Evolutionary conservation across 1,140 invertebrate species (phyloP).

Genomic region (Camponotus floridanus): DNA sequence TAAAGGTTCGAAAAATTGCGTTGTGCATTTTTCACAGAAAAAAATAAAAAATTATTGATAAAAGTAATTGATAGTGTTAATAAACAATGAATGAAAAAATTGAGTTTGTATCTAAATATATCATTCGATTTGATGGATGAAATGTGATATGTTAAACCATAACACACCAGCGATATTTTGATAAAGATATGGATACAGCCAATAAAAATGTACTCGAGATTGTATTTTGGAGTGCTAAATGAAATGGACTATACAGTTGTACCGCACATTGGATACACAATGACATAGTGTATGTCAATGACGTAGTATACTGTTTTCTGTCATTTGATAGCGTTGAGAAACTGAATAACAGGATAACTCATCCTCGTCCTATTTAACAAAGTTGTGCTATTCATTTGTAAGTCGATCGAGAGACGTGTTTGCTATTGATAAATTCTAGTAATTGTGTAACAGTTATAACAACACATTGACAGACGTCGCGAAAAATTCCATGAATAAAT

Average conservation of each 20-base stretch:
- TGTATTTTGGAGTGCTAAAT: constrained; percentile 8
- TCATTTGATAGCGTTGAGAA: constrained; percentile 47
- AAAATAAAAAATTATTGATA: background rate
- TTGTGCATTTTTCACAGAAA: background rate
- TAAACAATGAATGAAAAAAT: background rate
- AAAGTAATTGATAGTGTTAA: background rate
- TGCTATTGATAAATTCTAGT: constrained; percentile 33
- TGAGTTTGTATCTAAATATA: background rate
- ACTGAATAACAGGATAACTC: constrained; percentile 49
- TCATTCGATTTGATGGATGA: background rate
- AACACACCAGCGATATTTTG: background rate
- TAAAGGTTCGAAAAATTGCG: background rate
- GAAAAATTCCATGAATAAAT: background rate
- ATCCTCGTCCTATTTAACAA: constrained; percentile 49
- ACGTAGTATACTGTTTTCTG: constrained; percentile 38
- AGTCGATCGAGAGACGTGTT: constrained; percentile 40
- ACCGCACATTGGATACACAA: constrained; percentile 1
- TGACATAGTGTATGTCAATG: constrained; percentile 19
- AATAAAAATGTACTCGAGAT: constrained; percentile 28
- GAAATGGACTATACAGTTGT: constrained; percentile 33
- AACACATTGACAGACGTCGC: background rate
- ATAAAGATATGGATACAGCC: constrained; percentile 4
- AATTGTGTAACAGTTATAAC: background rate
- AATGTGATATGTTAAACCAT: constrained; percentile 7
- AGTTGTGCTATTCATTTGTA: constrained; percentile 48